Percentiles rank a stretch among this genome's conserved stretches.
Evolutionary conservation across 64 coral and sea anemone genomes (phyloP).

Genomic region (Porites lutea): DNA sequence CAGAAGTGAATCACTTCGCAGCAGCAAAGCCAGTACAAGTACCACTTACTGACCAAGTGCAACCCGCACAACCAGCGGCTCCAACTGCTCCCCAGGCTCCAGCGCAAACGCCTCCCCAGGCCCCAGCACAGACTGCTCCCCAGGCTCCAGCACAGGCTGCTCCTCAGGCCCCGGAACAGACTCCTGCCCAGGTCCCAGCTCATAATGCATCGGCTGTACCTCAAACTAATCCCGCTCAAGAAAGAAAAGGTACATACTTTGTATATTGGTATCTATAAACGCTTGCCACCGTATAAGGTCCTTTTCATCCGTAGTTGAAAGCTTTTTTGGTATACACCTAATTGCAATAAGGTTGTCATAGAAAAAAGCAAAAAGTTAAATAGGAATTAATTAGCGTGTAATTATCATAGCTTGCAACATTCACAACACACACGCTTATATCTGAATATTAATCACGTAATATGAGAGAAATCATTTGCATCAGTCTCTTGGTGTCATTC

Average conservation of each 20-base stretch:
- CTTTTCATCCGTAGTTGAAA: too few relatives aligned
- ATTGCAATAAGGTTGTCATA: too few relatives aligned
- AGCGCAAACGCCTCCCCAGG: background rate
- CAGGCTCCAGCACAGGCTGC: background rate
- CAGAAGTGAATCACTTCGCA: background rate
- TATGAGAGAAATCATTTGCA: too few relatives aligned
- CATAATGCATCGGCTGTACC: background rate
- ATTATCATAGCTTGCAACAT: too few relatives aligned
- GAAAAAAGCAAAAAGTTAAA: too few relatives aligned
- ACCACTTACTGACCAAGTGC: background rate
- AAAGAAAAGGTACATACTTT: background rate
- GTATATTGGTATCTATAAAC: background rate
- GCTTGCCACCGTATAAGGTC: too few relatives aligned
- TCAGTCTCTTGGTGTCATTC: too few relatives aligned
- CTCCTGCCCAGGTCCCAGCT: background rate
- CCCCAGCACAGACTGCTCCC: background rate
- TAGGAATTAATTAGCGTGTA: too few relatives aligned
- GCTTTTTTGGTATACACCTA: too few relatives aligned
- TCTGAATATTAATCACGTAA: too few relatives aligned
- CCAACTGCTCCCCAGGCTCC: background rate
- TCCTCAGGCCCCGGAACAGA: too few relatives aligned
- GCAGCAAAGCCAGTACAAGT: constrained; percentile 32
- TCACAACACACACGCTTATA: too few relatives aligned
- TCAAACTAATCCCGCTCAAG: background rate
- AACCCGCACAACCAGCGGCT: background rate